Evolutionary conservation across 2,888 invertebrate genomes (phyloP).

Genomic region (Dascillus cervinus): DNA sequence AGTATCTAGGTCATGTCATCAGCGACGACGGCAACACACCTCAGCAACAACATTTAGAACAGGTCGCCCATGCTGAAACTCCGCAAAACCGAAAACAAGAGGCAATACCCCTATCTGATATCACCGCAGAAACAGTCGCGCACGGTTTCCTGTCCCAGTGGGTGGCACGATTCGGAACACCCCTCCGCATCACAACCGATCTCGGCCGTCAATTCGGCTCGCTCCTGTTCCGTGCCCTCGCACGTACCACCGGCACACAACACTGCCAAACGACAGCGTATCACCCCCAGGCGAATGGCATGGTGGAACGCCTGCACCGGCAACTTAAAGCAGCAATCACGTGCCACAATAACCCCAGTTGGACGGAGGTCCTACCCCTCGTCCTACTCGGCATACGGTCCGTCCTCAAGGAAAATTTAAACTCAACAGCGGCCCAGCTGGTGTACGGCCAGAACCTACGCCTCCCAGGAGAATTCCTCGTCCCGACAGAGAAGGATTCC

Average conservation of each 20-base stretch:
- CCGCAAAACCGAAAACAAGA: too few relatives aligned
- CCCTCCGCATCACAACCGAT: slow-evolving; percentile 28
- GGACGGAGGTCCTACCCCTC: too few relatives aligned
- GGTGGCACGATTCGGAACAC: slow-evolving; percentile 37
- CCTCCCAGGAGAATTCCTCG: too few relatives aligned
- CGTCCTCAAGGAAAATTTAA: slow-evolving; percentile 26
- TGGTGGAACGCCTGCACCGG: slow-evolving; percentile 26
- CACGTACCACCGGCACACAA: slow-evolving; percentile 15
- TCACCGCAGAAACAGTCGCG: slow-evolving; percentile 35
- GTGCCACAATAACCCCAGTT: too few relatives aligned
- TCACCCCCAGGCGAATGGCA: slow-evolving; percentile 35
- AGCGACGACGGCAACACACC: too few relatives aligned
- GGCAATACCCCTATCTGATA: slow-evolving; percentile 30
- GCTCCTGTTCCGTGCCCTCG: too few relatives aligned
- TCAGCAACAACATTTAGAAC: too few relatives aligned
- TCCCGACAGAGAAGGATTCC: too few relatives aligned
- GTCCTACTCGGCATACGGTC: slow-evolving; percentile 30
- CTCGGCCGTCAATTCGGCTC: slow-evolving; percentile 36
- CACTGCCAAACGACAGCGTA: too few relatives aligned
- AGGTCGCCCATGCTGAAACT: too few relatives aligned
- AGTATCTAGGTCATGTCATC: too few relatives aligned
- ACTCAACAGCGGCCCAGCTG: slow-evolving; percentile 27
- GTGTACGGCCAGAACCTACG: slow-evolving; percentile 26
- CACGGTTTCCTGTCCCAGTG: slow-evolving; percentile 30
- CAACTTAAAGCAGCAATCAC: slow-evolving; percentile 27